Evolutionary conservation across 2,113 vertebrate genomes (phyloP).

Genomic region (Stigmatopora nigra): DNA sequence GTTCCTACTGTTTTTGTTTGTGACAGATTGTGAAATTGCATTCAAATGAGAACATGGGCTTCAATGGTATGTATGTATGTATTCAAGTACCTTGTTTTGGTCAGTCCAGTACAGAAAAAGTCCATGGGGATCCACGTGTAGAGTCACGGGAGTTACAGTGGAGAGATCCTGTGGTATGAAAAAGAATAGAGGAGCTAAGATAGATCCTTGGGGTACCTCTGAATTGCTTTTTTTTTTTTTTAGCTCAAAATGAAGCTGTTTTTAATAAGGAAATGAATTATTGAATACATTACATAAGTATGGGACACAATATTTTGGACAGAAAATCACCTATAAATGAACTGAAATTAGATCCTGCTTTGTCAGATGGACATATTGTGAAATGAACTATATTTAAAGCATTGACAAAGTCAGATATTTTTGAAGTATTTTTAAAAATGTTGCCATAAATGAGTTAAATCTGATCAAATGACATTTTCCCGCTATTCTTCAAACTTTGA

Average conservation of each 20-base stretch:
- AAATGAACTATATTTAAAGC: too few relatives aligned
- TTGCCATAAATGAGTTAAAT: too few relatives aligned
- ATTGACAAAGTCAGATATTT: too few relatives aligned
- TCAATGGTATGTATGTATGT: neutral
- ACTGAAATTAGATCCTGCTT: too few relatives aligned
- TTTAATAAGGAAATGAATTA: neutral
- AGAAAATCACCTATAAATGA: too few relatives aligned
- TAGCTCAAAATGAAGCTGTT: neutral
- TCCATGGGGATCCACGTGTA: conserved; percentile 87
- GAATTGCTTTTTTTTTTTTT: neutral
- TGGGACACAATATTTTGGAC: too few relatives aligned
- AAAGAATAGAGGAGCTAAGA: neutral
- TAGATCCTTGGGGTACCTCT: neutral
- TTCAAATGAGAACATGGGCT: neutral
- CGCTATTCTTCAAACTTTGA: neutral
- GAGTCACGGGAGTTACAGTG: conserved; percentile 83
- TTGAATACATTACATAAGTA: too few relatives aligned
- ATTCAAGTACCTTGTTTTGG: conserved; percentile 84
- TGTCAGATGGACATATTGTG: too few relatives aligned
- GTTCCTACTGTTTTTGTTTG: neutral
- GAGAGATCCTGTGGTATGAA: conserved; percentile 79
- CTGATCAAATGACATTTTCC: too few relatives aligned
- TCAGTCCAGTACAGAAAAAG: conserved; percentile 98
- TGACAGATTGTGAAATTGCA: neutral
- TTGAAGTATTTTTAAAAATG: too few relatives aligned